Conservation (phyloP, 2,113 vertebrate genomes). For the Donacobius atricapilla region DNA sequence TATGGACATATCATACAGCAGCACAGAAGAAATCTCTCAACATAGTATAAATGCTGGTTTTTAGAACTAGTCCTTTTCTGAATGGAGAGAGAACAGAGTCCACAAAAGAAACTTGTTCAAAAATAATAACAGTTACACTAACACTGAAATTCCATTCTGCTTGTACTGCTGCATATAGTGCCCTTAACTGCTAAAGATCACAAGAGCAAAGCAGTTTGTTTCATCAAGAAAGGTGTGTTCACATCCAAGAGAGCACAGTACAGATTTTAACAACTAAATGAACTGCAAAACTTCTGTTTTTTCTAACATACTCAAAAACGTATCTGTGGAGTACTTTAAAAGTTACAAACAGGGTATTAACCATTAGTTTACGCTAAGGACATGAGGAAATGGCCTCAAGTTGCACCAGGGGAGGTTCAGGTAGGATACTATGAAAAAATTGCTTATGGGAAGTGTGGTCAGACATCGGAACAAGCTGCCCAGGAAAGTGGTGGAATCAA, state of each 20-base stretch:
- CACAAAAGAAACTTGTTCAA: neutral
- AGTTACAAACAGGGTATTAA: neutral
- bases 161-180: neutral
- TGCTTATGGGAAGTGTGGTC: neutral
- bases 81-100: neutral
- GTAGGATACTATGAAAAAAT: neutral
- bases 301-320: neutral
- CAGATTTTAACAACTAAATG: neutral
- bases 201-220: neutral
- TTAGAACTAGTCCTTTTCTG: neutral
- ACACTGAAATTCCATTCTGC: neutral
- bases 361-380: neutral
- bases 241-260: neutral
- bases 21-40: neutral
- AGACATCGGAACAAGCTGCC: neutral
- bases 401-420: neutral
- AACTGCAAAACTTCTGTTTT: neutral
- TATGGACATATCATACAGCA: neutral
- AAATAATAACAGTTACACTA: neutral
- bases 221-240: neutral
- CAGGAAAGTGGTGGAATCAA: neutral
- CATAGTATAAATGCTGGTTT: neutral
- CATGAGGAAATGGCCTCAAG: neutral
- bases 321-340: neutral
- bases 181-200: neutral